Base-by-base conservation (phyloP, 2,113 vertebrate genomes). In the Lophotis ruficrista region DNA sequence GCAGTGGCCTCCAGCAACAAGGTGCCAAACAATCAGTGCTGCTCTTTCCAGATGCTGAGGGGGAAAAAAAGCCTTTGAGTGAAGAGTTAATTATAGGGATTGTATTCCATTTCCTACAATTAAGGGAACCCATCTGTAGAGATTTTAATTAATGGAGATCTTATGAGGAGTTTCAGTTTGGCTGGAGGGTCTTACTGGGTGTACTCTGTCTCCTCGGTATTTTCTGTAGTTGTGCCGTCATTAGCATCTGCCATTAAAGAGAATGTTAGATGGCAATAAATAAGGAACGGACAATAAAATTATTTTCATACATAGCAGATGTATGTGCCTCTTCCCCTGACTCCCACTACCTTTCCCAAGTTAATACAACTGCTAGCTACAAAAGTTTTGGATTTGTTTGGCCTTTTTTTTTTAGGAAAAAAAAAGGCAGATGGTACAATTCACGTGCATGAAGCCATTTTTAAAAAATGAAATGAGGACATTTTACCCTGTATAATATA, bases 111-210 rank as follows among this genome's bases (percentile, higher is more conserved):
- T 96, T 96, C 69, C 89, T 87, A 91, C 83, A 92, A 92, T 91
- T 94, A 92, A 89, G 50, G 77, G 69, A 96, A 82, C 31, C 73
- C 86, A 96, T 92, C 83, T 94, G 86, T 53, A 92, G 77, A 82
- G 57, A 91, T 95, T 95, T 96, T 93, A 96, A 95, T 96, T 96
- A 97, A 93, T 24, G 38, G 57, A 93, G 66, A 93, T 50, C 86
- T 93, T 87, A 72, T 17, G 41, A 37, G 20, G 53, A 93, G 41
- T 79, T 90, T 92, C 72, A 94, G 73, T 91, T 94, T 94, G 89
- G 66, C 96, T 82, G 53, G 61, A 94, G 90, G 92, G 90, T 87
- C 79, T 93, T 79, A 43, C 50, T 68, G 72, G 47, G 30, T 31
- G 43, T 78, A 41, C 24, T 81, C 47, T 51, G 12, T 54, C 69